These are phyloP conservation scores for Poecilia velifera DNA, from an alignment of 2,797 vertebrate genomes.

Conservation along the genomic window DNA sequence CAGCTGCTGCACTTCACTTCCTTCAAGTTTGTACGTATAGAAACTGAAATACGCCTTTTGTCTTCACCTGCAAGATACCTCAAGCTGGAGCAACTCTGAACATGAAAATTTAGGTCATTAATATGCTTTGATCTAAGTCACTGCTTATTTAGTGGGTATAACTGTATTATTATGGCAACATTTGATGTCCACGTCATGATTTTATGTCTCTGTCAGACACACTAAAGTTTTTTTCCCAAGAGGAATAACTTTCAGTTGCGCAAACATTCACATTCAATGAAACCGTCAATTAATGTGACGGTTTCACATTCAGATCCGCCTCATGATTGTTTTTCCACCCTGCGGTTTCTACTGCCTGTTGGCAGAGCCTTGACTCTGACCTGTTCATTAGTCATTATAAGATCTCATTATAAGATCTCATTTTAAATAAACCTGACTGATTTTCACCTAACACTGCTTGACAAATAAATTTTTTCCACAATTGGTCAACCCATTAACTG, in stretches of 20 bases:
- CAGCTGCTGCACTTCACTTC: neutral
- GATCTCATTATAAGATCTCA: too few relatives aligned
- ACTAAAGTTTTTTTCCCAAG: too few relatives aligned
- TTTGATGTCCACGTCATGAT: neutral
- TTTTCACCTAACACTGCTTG: neutral
- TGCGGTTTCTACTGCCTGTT: neutral
- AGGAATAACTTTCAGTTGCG: too few relatives aligned
- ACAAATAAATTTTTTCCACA: neutral
- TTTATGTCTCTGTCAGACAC: neutral
- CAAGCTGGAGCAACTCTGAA: neutral
- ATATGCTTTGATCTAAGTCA: neutral
- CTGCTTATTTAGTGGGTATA: neutral
- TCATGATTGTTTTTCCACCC: neutral
- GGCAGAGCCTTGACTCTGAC: too few relatives aligned
- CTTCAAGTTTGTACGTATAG: neutral
- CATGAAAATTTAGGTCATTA: neutral
- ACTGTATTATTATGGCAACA: neutral
- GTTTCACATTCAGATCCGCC: neutral
- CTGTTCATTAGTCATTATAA: too few relatives aligned
- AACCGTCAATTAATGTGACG: too few relatives aligned
- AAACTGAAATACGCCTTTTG: neutral
- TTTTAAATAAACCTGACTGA: too few relatives aligned
- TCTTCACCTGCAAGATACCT: neutral
- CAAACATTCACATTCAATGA: too few relatives aligned
- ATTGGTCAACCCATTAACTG: neutral